phyloP scores from a whole-genome alignment of 2,797 vertebrate genomes.

The Nyctalus aviator region DNA sequence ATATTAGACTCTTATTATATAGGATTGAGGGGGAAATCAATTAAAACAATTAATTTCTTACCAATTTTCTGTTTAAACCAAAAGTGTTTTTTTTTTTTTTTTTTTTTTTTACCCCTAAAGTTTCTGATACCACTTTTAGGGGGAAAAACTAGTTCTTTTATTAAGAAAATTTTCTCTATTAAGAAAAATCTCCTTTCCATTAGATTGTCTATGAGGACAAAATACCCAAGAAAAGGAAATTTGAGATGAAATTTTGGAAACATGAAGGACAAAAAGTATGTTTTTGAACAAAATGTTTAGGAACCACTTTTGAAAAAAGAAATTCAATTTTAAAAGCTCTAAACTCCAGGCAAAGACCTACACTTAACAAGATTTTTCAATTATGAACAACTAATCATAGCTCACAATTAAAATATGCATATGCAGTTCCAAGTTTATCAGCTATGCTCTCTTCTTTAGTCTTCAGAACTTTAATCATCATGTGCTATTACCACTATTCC shows the following conservation, averaged over 20 bases:
- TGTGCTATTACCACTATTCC: neutral
- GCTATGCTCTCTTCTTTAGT: neutral
- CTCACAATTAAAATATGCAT: neutral
- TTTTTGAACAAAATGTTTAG: neutral
- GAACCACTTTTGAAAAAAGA: neutral
- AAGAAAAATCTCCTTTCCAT: neutral
- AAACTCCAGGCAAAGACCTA: neutral
- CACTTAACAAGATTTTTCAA: neutral
- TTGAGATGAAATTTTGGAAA: neutral
- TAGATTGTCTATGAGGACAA: slow-evolving; percentile 25
- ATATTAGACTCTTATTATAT: too few species aligned
- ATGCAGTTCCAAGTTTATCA: neutral
- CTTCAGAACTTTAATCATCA: neutral
- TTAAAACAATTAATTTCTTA: slow-evolving; percentile 5
- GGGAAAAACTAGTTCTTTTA: neutral
- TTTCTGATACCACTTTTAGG: neutral
- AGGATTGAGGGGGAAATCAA: neutral
- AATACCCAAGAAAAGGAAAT: neutral
- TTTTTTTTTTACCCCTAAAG: neutral
- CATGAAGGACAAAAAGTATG: neutral
- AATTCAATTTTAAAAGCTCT: slow-evolving; percentile 19
- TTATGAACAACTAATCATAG: neutral
- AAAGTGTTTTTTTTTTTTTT: neutral
- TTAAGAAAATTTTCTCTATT: neutral
- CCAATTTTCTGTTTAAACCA: neutral